These are phyloP conservation scores for Malurus splendens DNA, from an alignment of 2,797 vertebrate genomes.

Conservation along the genomic window DNA sequence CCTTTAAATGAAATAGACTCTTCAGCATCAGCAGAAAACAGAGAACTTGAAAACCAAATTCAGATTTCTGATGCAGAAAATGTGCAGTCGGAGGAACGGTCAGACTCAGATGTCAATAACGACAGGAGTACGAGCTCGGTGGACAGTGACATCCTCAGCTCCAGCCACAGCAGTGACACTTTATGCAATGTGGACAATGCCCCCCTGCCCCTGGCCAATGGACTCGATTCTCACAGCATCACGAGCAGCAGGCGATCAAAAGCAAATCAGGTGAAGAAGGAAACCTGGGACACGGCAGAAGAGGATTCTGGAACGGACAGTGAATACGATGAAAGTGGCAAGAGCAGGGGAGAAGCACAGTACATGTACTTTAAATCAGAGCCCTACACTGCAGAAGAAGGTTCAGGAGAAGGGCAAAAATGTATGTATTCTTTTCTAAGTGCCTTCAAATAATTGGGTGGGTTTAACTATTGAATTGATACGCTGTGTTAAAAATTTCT, in stretches of 20 bases:
- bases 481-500: not conserved
- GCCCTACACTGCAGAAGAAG: slow-evolving; percentile 80
- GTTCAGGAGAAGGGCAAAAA: slow-evolving; percentile 84
- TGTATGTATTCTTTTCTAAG: slow-evolving; percentile 71
- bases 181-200: slow-evolving; percentile 92
- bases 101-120: slow-evolving; percentile 96
- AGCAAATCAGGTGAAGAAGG: slow-evolving; percentile 95
- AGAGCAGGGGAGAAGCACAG: slow-evolving; percentile 84
- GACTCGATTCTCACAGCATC: slow-evolving; percentile 96
- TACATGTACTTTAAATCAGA: slow-evolving; percentile 93
- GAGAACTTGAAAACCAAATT: slow-evolving; percentile 89
- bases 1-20: slow-evolving; percentile 85
- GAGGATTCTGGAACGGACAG: slow-evolving; percentile 98
- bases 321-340: slow-evolving; percentile 95
- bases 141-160: slow-evolving; percentile 98
- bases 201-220: slow-evolving; percentile 89
- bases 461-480: not conserved
- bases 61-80: slow-evolving; percentile 85
- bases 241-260: slow-evolving; percentile 96
- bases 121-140: slow-evolving; percentile 97
- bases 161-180: slow-evolving; percentile 97
- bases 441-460: not conserved
- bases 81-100: slow-evolving; percentile 89
- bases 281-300: slow-evolving; percentile 97
- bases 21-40: slow-evolving; percentile 83